These are phyloP conservation scores for Telmatochromis bifrenatus DNA, from an alignment of 2,113 vertebrate genomes.

Conservation along the genomic window DNA sequence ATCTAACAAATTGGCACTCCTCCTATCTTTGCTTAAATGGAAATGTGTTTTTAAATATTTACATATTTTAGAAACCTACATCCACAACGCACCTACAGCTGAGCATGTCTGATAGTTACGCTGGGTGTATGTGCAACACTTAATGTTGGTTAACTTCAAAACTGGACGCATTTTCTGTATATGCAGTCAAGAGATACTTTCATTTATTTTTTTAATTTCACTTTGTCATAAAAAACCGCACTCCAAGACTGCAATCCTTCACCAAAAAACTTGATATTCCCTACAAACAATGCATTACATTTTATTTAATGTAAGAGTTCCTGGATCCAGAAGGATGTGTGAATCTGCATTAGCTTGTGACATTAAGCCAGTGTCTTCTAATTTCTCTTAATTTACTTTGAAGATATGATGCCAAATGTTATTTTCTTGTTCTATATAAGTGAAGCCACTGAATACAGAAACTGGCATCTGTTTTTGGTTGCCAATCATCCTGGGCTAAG, in stretches of 20 bases:
- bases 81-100: neutral
- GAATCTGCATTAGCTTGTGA: neutral
- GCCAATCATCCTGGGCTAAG: neutral
- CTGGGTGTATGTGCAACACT: neutral
- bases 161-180: neutral
- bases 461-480: neutral
- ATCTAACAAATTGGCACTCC: neutral
- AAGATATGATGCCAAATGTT: neutral
- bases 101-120: neutral
- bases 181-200: neutral
- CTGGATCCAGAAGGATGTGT: neutral
- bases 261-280: neutral
- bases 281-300: neutral
- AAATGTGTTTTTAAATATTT: neutral
- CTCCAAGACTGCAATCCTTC: neutral
- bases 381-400: neutral
- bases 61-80: neutral
- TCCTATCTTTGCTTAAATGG: neutral
- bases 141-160: neutral
- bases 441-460: neutral
- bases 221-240: accelerated
- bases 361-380: neutral
- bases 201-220: neutral
- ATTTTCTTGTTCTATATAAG: neutral
- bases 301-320: neutral